Percentiles rank a stretch among this genome's conserved stretches.
Evolutionary conservation across 2,797 vertebrate genomes (phyloP).

Genomic region (Oreonectes daqikongensis): DNA sequence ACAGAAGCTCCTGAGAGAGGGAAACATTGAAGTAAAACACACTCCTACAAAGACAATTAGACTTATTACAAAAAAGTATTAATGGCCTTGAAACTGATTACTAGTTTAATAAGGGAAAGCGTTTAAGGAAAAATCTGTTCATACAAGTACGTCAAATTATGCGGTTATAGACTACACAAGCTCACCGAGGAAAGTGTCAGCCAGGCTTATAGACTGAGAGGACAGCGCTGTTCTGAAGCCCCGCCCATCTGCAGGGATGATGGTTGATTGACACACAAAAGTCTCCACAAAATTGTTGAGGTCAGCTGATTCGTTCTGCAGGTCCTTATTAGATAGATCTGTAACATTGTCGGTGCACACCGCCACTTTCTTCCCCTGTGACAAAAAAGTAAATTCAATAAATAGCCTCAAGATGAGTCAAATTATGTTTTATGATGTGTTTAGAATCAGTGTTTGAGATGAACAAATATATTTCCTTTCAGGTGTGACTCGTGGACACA

Average conservation of each 20-base stretch:
- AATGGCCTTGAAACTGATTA: background rate
- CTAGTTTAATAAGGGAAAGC: background rate
- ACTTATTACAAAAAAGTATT: background rate
- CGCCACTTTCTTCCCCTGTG: conserved; percentile 83
- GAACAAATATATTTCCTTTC: too few species aligned
- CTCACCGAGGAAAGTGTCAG: conserved; percentile 91
- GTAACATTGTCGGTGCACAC: conserved; percentile 94
- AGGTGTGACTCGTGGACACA: background rate
- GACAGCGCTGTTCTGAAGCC: conserved; percentile 91
- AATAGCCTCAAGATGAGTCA: too few species aligned
- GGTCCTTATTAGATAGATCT: conserved; percentile 85
- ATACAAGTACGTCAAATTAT: background rate
- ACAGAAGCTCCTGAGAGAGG: conserved; percentile 81
- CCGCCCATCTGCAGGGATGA: conserved; percentile 93
- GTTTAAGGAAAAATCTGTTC: background rate
- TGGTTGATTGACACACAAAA: conserved; percentile 95
- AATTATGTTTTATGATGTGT: too few species aligned
- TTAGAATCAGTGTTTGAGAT: too few species aligned
- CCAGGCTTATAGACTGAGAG: conserved; percentile 94
- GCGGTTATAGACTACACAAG: background rate
- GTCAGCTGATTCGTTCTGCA: conserved; percentile 84
- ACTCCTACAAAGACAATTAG: background rate
- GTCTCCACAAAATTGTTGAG: conserved; percentile 83
- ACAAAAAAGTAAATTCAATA: background rate
- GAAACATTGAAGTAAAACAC: background rate